Percentiles rank a stretch among this genome's conserved stretches.
Evolutionary conservation across 35 echinoderm and acorn worm genomes (phyloP).

Genomic region (Apostichopus japonicus): DNA sequence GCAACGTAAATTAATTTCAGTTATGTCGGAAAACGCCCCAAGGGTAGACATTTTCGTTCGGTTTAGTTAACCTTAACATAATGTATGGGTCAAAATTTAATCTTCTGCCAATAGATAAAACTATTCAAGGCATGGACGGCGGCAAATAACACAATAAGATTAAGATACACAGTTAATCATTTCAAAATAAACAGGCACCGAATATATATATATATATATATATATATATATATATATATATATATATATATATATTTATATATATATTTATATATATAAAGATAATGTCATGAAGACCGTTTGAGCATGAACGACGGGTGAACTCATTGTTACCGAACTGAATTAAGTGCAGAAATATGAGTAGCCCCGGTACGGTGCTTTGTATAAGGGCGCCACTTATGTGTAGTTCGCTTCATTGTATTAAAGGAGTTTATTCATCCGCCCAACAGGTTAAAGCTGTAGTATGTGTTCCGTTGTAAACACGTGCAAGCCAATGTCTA

Average conservation of each 20-base stretch:
- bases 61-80: neutral
- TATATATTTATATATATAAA: too few relatives aligned
- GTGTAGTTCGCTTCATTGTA: neutral
- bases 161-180: neutral
- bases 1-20: slow-evolving; percentile 1
- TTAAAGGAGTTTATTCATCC: neutral
- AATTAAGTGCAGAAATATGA: too few relatives aligned
- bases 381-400: neutral
- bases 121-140: neutral
- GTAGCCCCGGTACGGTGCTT: too few relatives aligned
- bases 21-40: neutral
- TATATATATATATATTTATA: too few relatives aligned
- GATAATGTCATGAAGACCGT: too few relatives aligned
- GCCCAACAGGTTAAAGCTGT: neutral
- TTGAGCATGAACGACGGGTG: too few relatives aligned
- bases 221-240: too few relatives aligned
- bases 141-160: neutral
- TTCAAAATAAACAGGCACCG: neutral
- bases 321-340: too few relatives aligned
- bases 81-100: neutral
- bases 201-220: too few relatives aligned
- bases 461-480: too few relatives aligned
- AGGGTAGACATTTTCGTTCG: neutral
- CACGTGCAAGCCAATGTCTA: too few relatives aligned
- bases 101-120: neutral